phyloP scores from a whole-genome alignment of 2,888 invertebrate genomes.

The Opisthograptis luteolata region DNA sequence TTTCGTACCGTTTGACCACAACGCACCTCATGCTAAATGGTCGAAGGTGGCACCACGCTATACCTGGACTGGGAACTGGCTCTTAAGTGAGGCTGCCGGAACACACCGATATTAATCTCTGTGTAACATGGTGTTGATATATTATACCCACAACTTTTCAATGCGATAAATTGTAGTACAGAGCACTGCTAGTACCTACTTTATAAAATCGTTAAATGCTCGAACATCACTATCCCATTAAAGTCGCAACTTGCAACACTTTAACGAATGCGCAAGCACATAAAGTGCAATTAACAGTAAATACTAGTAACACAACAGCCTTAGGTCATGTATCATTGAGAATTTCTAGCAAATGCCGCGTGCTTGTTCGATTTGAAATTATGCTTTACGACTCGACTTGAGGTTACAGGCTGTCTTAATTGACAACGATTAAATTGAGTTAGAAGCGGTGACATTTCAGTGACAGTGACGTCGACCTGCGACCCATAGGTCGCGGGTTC shows the following conservation, averaged over 20 bases:
- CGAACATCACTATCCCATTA: not conserved
- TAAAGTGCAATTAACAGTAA: slow-evolving; percentile 20
- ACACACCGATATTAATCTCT: too few species aligned
- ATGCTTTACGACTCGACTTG: not conserved
- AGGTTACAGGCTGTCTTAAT: slow-evolving; percentile 2
- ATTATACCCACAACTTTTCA: too few species aligned
- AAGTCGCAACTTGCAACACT: slow-evolving; percentile 5
- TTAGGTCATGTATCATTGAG: slow-evolving; percentile 22
- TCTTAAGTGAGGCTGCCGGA: too few species aligned
- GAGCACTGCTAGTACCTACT: not conserved
- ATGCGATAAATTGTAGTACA: too few species aligned
- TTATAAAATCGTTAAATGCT: not conserved
- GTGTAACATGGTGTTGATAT: too few species aligned
- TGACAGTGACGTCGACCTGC: too few species aligned
- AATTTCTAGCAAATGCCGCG: slow-evolving; percentile 18
- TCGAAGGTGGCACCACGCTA: too few species aligned
- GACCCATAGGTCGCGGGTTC: too few species aligned
- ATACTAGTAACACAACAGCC: slow-evolving; percentile 9
- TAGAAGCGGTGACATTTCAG: too few species aligned
- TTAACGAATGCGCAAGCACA: slow-evolving; percentile 6
- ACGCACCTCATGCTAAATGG: too few species aligned
- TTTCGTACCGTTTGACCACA: too few species aligned
- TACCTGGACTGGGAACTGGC: too few species aligned
- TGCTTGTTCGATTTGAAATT: slow-evolving; percentile 13
- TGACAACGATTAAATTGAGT: not conserved